A percentile compares a stretch with the other conserved stretches of the same genome.
Evolutionary conservation across 2,797 vertebrate species (phyloP).

Genomic region (Lagodon rhomboides): DNA sequence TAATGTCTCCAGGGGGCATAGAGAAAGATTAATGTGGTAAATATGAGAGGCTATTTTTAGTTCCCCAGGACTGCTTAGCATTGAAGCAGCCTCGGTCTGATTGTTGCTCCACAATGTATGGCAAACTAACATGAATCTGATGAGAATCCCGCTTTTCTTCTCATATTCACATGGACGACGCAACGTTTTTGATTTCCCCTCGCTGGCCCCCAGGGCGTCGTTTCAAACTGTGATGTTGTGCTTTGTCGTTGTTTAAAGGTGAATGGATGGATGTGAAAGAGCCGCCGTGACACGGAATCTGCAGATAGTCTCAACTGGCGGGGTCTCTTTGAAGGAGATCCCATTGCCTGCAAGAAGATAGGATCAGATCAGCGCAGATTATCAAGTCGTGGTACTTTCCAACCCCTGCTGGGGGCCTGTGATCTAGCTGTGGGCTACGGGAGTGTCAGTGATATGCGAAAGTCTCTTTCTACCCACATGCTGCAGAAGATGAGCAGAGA

Average conservation of each 20-base stretch:
- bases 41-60: constrained; percentile 86
- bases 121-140: constrained; percentile 63
- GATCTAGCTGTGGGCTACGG: constrained; percentile 69
- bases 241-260: constrained; percentile 31
- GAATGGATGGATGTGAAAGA: constrained; percentile 34
- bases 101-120: constrained; percentile 61
- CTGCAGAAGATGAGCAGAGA: constrained; percentile 65
- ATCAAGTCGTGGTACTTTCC: constrained; percentile 71
- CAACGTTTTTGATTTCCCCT: constrained; percentile 34
- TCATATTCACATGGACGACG: constrained; percentile 10
- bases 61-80: constrained; percentile 68
- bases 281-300: constrained; percentile 30
- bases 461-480: constrained; percentile 60
- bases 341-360: constrained; percentile 63
- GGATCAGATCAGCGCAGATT: constrained; percentile 78
- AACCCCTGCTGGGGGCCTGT: constrained; percentile 68
- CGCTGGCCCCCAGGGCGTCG: constrained; percentile 1
- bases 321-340: constrained; percentile 64
- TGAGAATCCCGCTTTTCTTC: constrained; percentile 10
- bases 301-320: constrained; percentile 54
- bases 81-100: constrained; percentile 59
- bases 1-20: constrained; percentile 70
- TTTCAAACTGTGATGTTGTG: constrained; percentile 15
- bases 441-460: constrained; percentile 63
- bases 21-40: constrained; percentile 84